These are phyloP conservation scores for Dicrurus megarhynchus DNA, from an alignment of 2,113 vertebrate species.

Conservation along the genomic window DNA sequence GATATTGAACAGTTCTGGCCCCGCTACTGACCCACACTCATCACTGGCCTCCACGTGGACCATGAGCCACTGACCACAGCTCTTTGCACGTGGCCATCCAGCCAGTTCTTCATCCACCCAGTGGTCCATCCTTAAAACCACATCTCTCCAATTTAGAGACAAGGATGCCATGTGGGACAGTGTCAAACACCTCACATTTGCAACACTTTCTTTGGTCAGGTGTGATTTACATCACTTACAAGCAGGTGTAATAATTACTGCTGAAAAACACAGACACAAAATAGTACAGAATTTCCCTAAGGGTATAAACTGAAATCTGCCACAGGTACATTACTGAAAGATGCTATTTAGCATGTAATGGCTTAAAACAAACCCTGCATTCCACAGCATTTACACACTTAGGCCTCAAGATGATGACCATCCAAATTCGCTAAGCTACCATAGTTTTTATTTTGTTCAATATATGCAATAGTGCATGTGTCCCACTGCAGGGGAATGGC, in stretches of 20 bases:
- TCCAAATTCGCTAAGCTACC: neutral
- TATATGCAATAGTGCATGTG: rapidly evolving
- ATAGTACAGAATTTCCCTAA: neutral
- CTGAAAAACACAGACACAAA: neutral
- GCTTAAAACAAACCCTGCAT: neutral
- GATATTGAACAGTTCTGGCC: neutral
- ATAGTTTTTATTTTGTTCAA: neutral
- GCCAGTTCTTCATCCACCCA: neutral
- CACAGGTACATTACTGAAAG: neutral
- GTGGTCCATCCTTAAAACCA: neutral
- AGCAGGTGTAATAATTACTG: neutral
- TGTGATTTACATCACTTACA: neutral
- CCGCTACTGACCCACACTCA: rapidly evolving
- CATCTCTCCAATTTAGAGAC: neutral
- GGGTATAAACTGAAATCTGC: neutral
- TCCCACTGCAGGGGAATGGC: neutral
- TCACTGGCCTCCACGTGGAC: neutral
- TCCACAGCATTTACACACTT: neutral
- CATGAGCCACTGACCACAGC: neutral
- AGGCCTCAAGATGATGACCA: neutral
- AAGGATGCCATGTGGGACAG: neutral
- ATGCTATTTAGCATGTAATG: neutral
- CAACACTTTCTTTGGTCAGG: neutral
- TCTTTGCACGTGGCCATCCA: neutral
- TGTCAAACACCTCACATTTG: neutral